Evolutionary conservation across 2,113 vertebrate genomes (phyloP).

Genomic region (Eubucco bourcierii): DNA sequence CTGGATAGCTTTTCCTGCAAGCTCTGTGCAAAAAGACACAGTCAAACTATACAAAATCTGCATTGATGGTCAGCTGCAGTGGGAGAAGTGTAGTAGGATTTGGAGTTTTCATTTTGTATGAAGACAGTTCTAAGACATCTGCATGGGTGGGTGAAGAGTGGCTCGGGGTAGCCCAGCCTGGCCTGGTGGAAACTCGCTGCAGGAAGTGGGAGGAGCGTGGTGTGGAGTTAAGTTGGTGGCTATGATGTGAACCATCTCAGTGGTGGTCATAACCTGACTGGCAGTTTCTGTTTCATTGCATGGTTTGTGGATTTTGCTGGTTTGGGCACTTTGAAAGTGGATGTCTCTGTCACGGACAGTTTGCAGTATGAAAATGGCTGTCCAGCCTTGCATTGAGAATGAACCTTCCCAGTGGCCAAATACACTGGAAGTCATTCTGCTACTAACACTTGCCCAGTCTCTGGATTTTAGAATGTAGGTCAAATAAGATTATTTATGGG

Average conservation of each 20-base stretch:
- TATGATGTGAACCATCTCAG: not conserved
- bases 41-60: not conserved
- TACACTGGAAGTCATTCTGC: not conserved
- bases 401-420: not conserved
- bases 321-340: not conserved
- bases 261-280: not conserved
- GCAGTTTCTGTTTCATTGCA: not conserved
- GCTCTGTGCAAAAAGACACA: not conserved
- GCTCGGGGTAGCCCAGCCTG: not conserved
- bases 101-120: not conserved
- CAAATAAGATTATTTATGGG: not conserved
- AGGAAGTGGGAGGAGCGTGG: not conserved
- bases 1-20: not conserved
- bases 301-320: not conserved
- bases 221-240: not conserved
- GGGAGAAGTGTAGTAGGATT: not conserved
- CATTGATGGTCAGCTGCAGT: not conserved
- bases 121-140: not conserved
- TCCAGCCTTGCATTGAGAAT: accelerated
- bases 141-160: not conserved
- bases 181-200: not conserved
- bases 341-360: not conserved
- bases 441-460: accelerated
- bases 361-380: not conserved
- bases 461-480: not conserved